Percentiles rank a stretch among this genome's conserved stretches.
Evolutionary conservation across 2,113 vertebrate species (phyloP).

Genomic region (Bubo scandiacus): DNA sequence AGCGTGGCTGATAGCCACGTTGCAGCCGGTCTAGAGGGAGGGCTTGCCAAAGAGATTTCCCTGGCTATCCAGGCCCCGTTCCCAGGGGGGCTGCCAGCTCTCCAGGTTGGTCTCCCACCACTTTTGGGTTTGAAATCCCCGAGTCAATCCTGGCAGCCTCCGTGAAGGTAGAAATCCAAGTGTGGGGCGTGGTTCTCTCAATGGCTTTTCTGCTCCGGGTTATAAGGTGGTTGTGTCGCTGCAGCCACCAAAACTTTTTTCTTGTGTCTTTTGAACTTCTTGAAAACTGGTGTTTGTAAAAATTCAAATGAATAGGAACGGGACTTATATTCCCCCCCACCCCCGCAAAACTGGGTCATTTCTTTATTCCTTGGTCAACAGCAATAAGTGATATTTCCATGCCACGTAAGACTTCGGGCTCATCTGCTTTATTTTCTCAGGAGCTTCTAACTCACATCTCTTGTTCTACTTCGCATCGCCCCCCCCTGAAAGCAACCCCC

Average conservation of each 20-base stretch:
- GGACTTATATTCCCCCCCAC: neutral
- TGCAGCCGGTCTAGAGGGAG: neutral
- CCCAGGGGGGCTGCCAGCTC: neutral
- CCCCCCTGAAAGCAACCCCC: neutral
- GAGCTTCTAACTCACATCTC: fast-evolving
- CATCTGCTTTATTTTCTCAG: neutral
- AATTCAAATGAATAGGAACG: neutral
- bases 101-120: neutral
- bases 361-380: neutral
- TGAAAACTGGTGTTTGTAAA: neutral
- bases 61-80: neutral
- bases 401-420: neutral
- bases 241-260: neutral
- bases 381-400: neutral
- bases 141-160: neutral
- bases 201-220: neutral
- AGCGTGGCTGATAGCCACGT: neutral
- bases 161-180: fast-evolving
- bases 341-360: neutral
- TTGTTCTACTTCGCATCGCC: neutral
- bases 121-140: neutral
- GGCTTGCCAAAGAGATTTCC: neutral
- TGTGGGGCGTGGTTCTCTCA: neutral
- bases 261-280: neutral
- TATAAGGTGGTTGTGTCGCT: neutral